Base-by-base conservation (phyloP, 2,797 vertebrate species). In the Enteromius fasciolatus region DNA sequence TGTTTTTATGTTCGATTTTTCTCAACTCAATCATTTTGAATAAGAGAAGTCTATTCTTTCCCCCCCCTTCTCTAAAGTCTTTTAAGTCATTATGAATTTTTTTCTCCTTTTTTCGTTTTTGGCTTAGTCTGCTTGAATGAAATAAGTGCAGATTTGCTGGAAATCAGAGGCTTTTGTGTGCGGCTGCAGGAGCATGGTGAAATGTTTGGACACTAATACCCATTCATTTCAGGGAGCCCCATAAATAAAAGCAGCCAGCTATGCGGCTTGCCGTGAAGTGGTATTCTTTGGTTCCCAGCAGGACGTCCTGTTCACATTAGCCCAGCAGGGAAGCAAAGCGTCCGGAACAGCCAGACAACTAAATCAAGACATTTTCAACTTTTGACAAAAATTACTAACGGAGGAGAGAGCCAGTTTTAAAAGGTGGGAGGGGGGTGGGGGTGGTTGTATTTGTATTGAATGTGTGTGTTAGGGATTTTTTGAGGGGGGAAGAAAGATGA, bases 171-270 rank as follows among this genome's bases (percentile, higher is more conserved):
- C 97, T 98, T 99, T 99, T 99, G 97, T 99, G 97, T 96, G 93
- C 95, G 96, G 95, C 96, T 96, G 96, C 96, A 94, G 97, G 97
- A 98, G 97, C 97, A 98, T 98, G 97, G 97, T 98, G 97, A 99
- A 99, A 99, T 99, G 98, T 99, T 99, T 99, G 98, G 98, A 99
- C 98, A 99, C 98, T 99, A 99, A 99, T 99, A 99, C 98, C 98
- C 97, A 97, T 98, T 99, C 98, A 99, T 99, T 99, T 98, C 94
- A 85, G 95, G 95, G 95, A 96, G 96, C 96, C 96, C 97, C 95
- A 97, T 98, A 99, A 99, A 99, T 99, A 99, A 99, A 98, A 97
- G 97, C 97, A 94, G 97, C 96, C 96, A 97, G 97, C 96, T 95
- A 96, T 95, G 96, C 96, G 96, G 96, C 96, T 85, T 94, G 96